Evolutionary conservation across 2,797 vertebrate genomes (phyloP).

Genomic region (Pampus argenteus): DNA sequence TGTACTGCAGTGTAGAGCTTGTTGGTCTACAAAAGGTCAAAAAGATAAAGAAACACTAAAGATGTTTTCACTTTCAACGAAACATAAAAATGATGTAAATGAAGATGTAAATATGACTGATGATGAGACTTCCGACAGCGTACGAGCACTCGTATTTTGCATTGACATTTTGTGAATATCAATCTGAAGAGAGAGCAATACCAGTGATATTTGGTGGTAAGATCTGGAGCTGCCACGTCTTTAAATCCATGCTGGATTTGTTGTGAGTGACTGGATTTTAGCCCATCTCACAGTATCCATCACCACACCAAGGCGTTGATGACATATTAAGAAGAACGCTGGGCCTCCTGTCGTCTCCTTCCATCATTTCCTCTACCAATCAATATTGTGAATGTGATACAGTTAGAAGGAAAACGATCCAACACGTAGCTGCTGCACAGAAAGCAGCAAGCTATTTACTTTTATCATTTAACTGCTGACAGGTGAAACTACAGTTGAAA

Average conservation of each 20-base stretch:
- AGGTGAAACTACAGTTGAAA: slow-evolving; percentile 50
- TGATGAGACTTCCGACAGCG: slow-evolving; percentile 14
- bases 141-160: slow-evolving; percentile 60
- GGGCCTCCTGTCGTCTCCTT: slow-evolving; percentile 32
- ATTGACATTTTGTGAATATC: slow-evolving; percentile 76
- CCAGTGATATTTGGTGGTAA: slow-evolving; percentile 68
- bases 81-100: slow-evolving; percentile 17
- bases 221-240: slow-evolving; percentile 36
- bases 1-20: too few species aligned
- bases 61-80: slow-evolving; percentile 23
- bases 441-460: slow-evolving; percentile 48
- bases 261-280: slow-evolving; percentile 40
- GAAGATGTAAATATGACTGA: slow-evolving; percentile 30
- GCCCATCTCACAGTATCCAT: slow-evolving; percentile 34
- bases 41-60: too few species aligned
- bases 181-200: slow-evolving; percentile 63
- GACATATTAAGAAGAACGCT: slow-evolving; percentile 59
- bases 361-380: slow-evolving; percentile 46
- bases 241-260: slow-evolving; percentile 44
- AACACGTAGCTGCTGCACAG: slow-evolving; percentile 18
- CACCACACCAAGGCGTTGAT: slow-evolving; percentile 34
- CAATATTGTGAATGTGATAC: slow-evolving; percentile 62
- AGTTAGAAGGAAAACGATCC: slow-evolving; percentile 48
- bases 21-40: too few species aligned
- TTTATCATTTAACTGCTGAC: slow-evolving; percentile 64